phyloP scores from a whole-genome alignment of 2,113 vertebrate species.

The Cervus canadensis region DNA sequence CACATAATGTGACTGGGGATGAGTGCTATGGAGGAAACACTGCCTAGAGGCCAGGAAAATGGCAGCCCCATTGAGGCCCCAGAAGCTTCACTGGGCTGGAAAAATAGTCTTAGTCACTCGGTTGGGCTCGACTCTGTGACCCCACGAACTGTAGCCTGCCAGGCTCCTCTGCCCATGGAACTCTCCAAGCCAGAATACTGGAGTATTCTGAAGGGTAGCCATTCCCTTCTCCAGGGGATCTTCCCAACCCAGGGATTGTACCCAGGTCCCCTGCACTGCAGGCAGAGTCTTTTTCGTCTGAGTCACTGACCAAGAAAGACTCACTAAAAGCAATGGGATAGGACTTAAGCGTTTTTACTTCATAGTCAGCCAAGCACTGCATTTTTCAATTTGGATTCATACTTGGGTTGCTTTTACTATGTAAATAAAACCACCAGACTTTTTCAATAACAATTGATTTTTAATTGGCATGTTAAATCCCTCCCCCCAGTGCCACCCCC shows the following conservation, averaged over 20 bases:
- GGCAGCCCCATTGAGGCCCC: not conserved
- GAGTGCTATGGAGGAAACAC: not conserved
- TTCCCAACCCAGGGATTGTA: not conserved
- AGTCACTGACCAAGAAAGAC: not conserved
- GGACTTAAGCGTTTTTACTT: not conserved
- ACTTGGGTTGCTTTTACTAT: conserved; percentile 39
- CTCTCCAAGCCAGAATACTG: not conserved
- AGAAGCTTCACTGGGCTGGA: not conserved
- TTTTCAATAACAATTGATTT: conserved; percentile 54
- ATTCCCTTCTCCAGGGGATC: not conserved
- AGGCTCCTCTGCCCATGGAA: not conserved
- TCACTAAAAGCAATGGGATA: not conserved
- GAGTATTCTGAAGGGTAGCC: not conserved
- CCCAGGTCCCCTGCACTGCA: not conserved
- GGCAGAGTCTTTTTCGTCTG: not conserved
- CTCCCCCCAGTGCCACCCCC: not conserved
- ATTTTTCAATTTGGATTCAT: conserved; percentile 15
- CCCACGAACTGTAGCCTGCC: not conserved
- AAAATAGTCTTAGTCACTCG: not conserved
- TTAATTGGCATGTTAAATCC: conserved; percentile 54
- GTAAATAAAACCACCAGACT: conserved; percentile 48
- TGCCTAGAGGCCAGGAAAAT: not conserved
- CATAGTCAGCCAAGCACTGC: not conserved
- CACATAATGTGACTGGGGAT: not conserved
- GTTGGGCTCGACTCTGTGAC: not conserved